phyloP scores from a whole-genome alignment of 2,888 invertebrate species.

The Cephalotes varians region DNA sequence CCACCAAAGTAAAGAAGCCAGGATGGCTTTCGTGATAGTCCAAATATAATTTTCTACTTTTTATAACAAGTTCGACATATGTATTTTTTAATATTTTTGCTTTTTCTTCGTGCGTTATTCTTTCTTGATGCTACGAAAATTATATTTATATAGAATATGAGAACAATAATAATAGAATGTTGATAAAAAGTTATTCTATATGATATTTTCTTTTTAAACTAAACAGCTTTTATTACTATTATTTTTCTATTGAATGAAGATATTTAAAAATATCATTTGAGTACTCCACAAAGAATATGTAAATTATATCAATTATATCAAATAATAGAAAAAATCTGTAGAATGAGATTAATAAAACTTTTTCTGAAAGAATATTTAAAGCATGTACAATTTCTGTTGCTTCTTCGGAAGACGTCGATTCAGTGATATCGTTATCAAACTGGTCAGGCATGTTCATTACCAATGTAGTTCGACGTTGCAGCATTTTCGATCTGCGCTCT shows the following conservation, averaged over 20 bases:
- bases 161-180: not conserved
- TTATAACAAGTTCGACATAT: slow-evolving; percentile 76
- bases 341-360: not conserved
- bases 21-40: slow-evolving; percentile 80
- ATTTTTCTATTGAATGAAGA: not conserved
- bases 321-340: slow-evolving; percentile 1
- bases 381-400: slow-evolving; percentile 20
- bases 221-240: not conserved
- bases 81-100: slow-evolving; percentile 72
- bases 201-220: not conserved
- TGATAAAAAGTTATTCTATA: not conserved
- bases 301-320: slow-evolving; percentile 1
- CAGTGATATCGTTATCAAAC: slow-evolving; percentile 57
- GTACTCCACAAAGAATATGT: not conserved
- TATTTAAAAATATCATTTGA: not conserved
- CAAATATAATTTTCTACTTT: slow-evolving; percentile 78
- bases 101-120: slow-evolving; percentile 27
- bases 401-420: slow-evolving; percentile 76
- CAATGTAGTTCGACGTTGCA: slow-evolving; percentile 63
- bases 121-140: not conserved
- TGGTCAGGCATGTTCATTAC: slow-evolving; percentile 23
- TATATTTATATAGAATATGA: not conserved
- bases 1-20: slow-evolving; percentile 82
- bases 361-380: not conserved
- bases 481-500: slow-evolving; percentile 67